phyloP scores from a whole-genome alignment of 2,888 invertebrate species.

The Steinernema scapterisci region DNA sequence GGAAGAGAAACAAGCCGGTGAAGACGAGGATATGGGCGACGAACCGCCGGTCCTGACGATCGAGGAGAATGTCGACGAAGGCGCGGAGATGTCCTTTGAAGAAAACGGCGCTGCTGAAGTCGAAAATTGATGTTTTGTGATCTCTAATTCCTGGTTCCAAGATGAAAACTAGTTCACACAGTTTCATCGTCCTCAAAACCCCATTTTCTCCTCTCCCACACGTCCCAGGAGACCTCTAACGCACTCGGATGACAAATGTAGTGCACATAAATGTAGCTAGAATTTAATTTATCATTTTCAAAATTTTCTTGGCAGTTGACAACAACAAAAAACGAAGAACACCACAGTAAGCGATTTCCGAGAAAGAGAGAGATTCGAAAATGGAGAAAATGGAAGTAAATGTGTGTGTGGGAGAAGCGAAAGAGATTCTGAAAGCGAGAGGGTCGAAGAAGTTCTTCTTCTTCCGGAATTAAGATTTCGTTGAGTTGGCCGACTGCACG shows the following conservation, averaged over 20 bases:
- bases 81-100: no score
- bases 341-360: conserved; percentile 4
- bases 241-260: background rate
- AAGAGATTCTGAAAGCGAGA: background rate
- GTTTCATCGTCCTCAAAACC: no score
- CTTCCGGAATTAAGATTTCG: background rate
- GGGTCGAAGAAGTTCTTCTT: background rate
- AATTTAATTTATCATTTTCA: conserved; percentile 17
- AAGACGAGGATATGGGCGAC: background rate
- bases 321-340: conserved; percentile 24
- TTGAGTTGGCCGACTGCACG: background rate
- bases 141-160: no score
- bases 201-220: background rate
- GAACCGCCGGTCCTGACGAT: background rate
- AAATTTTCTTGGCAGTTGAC: conserved; percentile 28
- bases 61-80: background rate
- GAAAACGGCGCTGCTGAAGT: no score
- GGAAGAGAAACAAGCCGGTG: background rate
- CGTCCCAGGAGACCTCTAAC: background rate
- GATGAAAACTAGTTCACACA: no score
- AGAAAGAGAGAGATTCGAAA: background rate
- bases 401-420: background rate
- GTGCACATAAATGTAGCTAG: background rate
- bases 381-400: no score
- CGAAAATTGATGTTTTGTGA: no score